These are phyloP conservation scores for Oostethus manadensis DNA, from an alignment of 2,113 vertebrate species.

Conservation along the genomic window DNA sequence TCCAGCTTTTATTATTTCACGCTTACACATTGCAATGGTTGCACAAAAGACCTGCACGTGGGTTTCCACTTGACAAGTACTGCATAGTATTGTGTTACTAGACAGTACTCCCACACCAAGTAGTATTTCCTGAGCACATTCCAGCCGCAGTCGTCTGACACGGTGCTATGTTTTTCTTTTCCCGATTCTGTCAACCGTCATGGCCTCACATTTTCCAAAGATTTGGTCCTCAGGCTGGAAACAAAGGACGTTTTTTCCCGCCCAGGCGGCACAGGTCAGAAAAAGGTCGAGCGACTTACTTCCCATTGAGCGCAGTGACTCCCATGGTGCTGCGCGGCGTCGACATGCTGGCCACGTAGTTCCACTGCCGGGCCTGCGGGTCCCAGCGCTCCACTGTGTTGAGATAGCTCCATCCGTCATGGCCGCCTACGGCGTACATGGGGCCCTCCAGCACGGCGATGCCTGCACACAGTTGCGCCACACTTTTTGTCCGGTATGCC, in stretches of 20 bases:
- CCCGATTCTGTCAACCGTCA: neutral
- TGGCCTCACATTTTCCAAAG: neutral
- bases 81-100: no score
- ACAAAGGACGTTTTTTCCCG: slow-evolving; percentile 2
- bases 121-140: no score
- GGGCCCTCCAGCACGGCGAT: slow-evolving; percentile 96
- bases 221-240: slow-evolving; percentile 12
- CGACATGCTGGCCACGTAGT: slow-evolving; percentile 97
- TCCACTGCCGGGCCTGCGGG: slow-evolving; percentile 94
- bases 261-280: neutral
- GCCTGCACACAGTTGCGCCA: slow-evolving; percentile 74
- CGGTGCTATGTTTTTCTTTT: slow-evolving; percentile 2
- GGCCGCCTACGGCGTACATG: slow-evolving; percentile 96
- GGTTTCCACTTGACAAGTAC: no score
- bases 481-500: no score
- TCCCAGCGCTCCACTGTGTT: slow-evolving; percentile 98
- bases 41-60: neutral
- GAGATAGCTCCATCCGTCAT: slow-evolving; percentile 97
- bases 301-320: slow-evolving; percentile 90
- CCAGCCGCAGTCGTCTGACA: no score
- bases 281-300: slow-evolving; percentile 70
- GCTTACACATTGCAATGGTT: neutral
- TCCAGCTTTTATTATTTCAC: neutral
- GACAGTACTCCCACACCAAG: no score
- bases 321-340: slow-evolving; percentile 92